These are phyloP conservation scores for Solea solea DNA, from an alignment of 2,113 vertebrate genomes.

Conservation along the genomic window DNA sequence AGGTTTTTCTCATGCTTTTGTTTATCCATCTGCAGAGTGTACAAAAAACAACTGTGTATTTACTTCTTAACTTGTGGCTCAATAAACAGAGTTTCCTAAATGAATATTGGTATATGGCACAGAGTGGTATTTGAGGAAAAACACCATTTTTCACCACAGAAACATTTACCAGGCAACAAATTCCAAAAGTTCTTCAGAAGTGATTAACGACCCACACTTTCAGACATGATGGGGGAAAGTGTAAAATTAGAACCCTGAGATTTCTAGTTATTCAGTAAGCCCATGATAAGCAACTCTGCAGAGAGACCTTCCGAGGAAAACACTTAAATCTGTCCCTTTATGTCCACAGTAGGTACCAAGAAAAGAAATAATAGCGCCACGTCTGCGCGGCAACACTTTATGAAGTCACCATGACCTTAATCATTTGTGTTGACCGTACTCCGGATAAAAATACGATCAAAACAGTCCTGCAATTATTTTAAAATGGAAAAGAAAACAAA, in stretches of 20 bases:
- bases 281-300: constrained; percentile 18
- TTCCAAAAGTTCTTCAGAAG: constrained; percentile 12
- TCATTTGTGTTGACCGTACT: constrained; percentile 13
- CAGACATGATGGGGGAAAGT: constrained; percentile 19
- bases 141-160: constrained; percentile 28
- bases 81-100: constrained; percentile 8
- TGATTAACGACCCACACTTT: constrained; percentile 13
- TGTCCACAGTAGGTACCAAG: background rate
- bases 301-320: constrained; percentile 26
- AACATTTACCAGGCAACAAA: constrained; percentile 35
- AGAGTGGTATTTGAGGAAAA: constrained; percentile 19
- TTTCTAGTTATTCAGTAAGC: constrained; percentile 57
- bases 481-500: constrained; percentile 26
- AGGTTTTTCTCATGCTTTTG: constrained; percentile 28
- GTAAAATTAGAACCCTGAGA: constrained; percentile 80
- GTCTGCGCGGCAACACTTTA: constrained; percentile 7
- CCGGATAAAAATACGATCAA: constrained; percentile 18
- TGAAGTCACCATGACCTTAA: constrained; percentile 27
- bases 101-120: constrained; percentile 4
- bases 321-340: constrained; percentile 20
- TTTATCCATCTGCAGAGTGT: constrained; percentile 29
- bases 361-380: background rate
- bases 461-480: constrained; percentile 12
- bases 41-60: constrained; percentile 33
- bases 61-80: constrained; percentile 27